A percentile compares a stretch with the other conserved stretches of the same genome.
These are phyloP conservation scores for Chrysochloris asiatica DNA, from an alignment of 2,113 vertebrate species.

Conservation along the genomic window DNA sequence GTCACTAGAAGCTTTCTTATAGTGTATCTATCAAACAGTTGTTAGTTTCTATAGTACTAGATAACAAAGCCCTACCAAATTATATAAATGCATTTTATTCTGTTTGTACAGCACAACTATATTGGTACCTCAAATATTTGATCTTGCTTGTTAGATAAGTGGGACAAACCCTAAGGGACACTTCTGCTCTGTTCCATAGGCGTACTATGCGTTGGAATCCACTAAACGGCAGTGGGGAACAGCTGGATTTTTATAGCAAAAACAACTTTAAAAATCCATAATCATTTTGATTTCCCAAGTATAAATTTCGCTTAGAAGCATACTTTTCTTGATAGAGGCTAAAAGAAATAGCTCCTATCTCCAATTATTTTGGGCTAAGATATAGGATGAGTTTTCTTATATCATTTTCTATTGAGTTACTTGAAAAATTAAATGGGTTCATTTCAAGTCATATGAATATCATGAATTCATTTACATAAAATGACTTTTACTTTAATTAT, in stretches of 20 bases:
- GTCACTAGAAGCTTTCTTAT: neutral
- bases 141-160: neutral
- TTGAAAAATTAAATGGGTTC: constrained; percentile 25
- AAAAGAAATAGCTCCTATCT: neutral
- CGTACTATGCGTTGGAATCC: too few species aligned
- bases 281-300: constrained; percentile 5
- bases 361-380: constrained; percentile 27
- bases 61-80: constrained; percentile 8
- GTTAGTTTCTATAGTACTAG: neutral
- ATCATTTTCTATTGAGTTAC: neutral
- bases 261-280: constrained; percentile 5
- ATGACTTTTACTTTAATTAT: neutral
- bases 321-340: constrained; percentile 20
- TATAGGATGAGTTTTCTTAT: neutral
- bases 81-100: neutral
- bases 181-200: too few species aligned
- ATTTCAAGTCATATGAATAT: constrained; percentile 45
- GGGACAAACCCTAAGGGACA: too few species aligned
- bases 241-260: constrained; percentile 26
- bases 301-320: neutral
- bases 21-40: neutral
- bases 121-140: neutral
- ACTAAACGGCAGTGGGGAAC: too few species aligned
- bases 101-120: neutral
- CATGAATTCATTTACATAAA: constrained; percentile 18